phyloP scores from a whole-genome alignment of 2,888 invertebrate genomes.

The Dryomyza anilis region DNA sequence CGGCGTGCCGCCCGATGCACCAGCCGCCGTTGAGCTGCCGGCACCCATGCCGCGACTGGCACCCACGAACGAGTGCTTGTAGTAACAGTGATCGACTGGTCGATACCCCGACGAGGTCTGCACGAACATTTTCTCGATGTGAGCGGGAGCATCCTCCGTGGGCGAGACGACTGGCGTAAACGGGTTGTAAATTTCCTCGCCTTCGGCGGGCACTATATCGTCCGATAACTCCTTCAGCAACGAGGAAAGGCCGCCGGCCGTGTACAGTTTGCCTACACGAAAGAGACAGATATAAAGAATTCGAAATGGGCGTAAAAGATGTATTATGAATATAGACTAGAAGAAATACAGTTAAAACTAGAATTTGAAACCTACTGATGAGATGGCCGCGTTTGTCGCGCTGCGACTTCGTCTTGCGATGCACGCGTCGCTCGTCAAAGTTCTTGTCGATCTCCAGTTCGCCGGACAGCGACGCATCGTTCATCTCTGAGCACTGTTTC shows the following conservation, averaged over 20 bases:
- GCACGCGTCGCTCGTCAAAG: constrained; percentile 59
- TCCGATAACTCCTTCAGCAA: constrained; percentile 61
- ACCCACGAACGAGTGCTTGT: constrained; percentile 57
- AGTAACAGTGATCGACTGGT: constrained; percentile 60
- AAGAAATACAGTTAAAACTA: neutral
- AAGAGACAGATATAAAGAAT: constrained; percentile 4
- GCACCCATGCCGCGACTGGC: constrained; percentile 33
- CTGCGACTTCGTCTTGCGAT: constrained; percentile 61
- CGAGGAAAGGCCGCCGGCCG: constrained; percentile 59
- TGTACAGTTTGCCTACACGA: constrained; percentile 56
- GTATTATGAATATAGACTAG: neutral
- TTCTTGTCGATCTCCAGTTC: constrained; percentile 61
- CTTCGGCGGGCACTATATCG: constrained; percentile 59
- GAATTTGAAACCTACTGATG: constrained; percentile 50
- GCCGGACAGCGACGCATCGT: constrained; percentile 61
- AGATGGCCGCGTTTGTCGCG: constrained; percentile 59
- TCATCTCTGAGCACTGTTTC: constrained; percentile 61
- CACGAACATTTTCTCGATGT: constrained; percentile 62
- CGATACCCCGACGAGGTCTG: constrained; percentile 62
- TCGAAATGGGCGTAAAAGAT: neutral
- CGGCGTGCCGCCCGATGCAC: constrained; percentile 25
- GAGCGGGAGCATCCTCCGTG: constrained; percentile 58
- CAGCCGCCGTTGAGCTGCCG: constrained; percentile 33
- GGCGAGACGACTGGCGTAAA: constrained; percentile 62
- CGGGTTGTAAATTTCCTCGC: constrained; percentile 62